Base-by-base conservation (phyloP, 2,113 vertebrate species). In the Epinephelus lanceolatus region DNA sequence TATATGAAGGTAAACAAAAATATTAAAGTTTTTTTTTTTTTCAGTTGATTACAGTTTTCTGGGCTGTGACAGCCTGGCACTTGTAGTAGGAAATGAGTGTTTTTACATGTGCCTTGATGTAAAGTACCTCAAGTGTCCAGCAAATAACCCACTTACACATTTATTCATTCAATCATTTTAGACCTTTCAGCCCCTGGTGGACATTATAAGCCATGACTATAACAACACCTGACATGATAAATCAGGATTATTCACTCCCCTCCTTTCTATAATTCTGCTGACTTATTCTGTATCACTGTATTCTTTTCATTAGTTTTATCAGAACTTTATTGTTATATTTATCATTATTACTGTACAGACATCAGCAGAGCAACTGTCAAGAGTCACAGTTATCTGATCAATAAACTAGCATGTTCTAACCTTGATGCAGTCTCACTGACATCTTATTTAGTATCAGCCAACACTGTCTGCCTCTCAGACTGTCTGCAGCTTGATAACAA, bases 401-500 rank as follows among this genome's bases (percentile, higher is more conserved):
- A 57, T 75, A 75, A 79, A 68, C 18, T 14, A 25, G 12, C 49
- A 75, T 33, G 75, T 71, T 15, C 49, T 25, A 27, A 42, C 65
- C 18, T n/a, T 33, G 21, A 60, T 45, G 7, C 3, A 7, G 45
- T 51, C 27, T 45, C 0, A 30, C n/a, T 56, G 47, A 67, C 70
- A 21, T 62, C 51, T 53, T 19, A 70, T 73, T 82, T 57, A 69
- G 49, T 19, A 68, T 77, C 49, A 18, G 40, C 57, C 51, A 23
- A 62, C 74, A 8, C 56, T 5, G n/a, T 1, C 55, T 27, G 59
- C 13, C 69, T 72, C 52, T 78, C 62, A 71, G 71, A 53, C 63
- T 51, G 84, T 81, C 84, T 71, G 30, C 68, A 76, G 55, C 71
- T 49, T n/a, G 83, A 89, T 52, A 84, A 86, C 63, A 84, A 82